Evolutionary conservation across 2,113 vertebrate species (phyloP), one percentile per base, ranked within the genome.

Genomic region (Dicentrarchus labrax): DNA sequence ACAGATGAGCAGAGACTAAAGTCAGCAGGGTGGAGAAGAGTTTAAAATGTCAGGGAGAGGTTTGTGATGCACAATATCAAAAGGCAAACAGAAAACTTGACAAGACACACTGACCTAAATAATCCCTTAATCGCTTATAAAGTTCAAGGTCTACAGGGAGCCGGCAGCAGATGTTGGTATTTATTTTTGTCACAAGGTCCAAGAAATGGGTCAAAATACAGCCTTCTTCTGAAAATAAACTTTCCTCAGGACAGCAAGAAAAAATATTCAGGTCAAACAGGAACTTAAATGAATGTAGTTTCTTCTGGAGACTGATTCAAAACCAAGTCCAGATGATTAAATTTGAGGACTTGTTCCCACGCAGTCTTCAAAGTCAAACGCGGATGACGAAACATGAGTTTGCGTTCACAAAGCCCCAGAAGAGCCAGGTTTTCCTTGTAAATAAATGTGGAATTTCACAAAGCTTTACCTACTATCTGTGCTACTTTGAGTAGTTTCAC

Each of bases 131-230:
- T 30, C 30, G 0, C 47, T 60, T 22, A 85, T 75, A 84, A 12
- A 76, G 51, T 30, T 67, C 68, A 72, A 78, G 67, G 76, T 78
- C 64, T 65, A 1, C 67, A 67, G 38, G 57, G 81, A 19, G 54
- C 5, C 6, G 1, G 51, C 30, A 66, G 57, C 81, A 88, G 80
- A 80, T 88, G 86, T 30, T 76, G 15, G 8, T n/a, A 67, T 80
- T 88, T 88, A 89, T 83, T 87, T 89, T 36, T 79, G 83, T 89
- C 90, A 86, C 75, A 80, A 84, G 76, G 72, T 10, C 8, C n/a
- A 59, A 69, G 51, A 88, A 92, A 84, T 81, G 47, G 85, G 86
- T 83, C 74, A 88, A 38, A 62, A 67, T 36, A 62, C 8, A 85
- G 51, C 11, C 48, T 43, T 73, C 47, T 43, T 86, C 71, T 56